Evolutionary conservation across 2,797 vertebrate species (phyloP), one percentile per base, ranked within the genome.

Genomic region (Austrolebias charrua): DNA sequence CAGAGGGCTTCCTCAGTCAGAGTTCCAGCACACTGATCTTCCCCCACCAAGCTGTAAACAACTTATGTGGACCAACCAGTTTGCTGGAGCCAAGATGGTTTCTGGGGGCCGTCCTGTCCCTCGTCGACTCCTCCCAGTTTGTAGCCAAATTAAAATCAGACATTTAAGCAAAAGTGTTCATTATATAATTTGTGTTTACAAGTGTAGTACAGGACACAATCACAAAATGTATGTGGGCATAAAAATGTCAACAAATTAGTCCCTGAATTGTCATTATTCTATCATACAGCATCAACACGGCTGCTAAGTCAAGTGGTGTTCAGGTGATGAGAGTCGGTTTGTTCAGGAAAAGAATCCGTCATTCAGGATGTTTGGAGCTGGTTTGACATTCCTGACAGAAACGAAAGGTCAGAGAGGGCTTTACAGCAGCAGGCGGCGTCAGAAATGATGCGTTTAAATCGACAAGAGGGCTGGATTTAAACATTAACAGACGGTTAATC

Each of bases 401-500:
- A 79, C 40, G 42, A 70, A 64, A 81, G 78, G 83, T 84, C 77
- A 63, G 0, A 11, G 14, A 19, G 66, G 59, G 51, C 20, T 82
- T 71, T 59, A 31, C 59, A 53, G 44, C 70, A 77, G 78, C 70
- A 67, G 51, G 62, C 64, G 51, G 65, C 46, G 63, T 40, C 50
- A 55, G 60, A 78, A 76, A 71, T 78, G 66, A 83, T 79, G 76
- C 77, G 83, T 81, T 85, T 76, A 82, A 83, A 82, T 75, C 47
- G 74, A 78, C 76, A 66, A 38, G 3, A 69, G 56, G 52, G 38
- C 60, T 71, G 69, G 82, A 71, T 71, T 83, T 74, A 68, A 86
- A 58, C 77, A 47, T 68, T 52, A 69, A 80, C 87, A 90, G 87
- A 91, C 89, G 80, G 88, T 89, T 89, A 89, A 88, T 80, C 81